Base-by-base conservation (phyloP, 2,797 vertebrate species). In the Natrix natrix region DNA sequence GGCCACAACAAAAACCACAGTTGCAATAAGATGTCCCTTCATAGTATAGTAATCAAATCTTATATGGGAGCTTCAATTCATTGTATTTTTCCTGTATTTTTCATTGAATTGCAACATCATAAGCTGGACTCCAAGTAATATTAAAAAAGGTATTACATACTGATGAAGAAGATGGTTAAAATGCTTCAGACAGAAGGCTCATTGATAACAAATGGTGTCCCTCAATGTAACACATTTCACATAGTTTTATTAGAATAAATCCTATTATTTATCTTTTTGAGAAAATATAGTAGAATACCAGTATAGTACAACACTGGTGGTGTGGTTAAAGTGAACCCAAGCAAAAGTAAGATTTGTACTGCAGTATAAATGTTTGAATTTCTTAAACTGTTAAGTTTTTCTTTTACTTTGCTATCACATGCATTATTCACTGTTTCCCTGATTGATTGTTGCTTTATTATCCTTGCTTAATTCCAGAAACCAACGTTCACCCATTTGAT, bases 401-500 rank as follows among this genome's bases (percentile, higher is more conserved):
- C 11, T 78, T 78, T 78, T 56, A 78, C 88, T 88, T n/a, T 54
- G 48, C 57, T 5, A 43, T 91, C 24, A 48, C 57, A 87, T 89
- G 83, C 86, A 37, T 88, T 91, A 91, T 69, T 93, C 86, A 88
- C 54, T 83, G 43, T 91, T 88, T 24, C 43, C 60, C 66, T 11
- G 22, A 48, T 52, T 83, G 66, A 56, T 57, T 56, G 8, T 87
- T 83, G 54, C 83, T 32, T 78, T 91, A 83, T 91, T 93, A 83
- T 93, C 28, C 87, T 91, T 78, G 66, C 90, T 91, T 86, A 93
- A 91, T 89, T 32, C 48, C 32, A 86, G 66, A 91, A 93, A 83
- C 66, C 63, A 91, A 86, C 24, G 86, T 43, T 93, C 92, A 88
- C 87, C 43, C 87, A 61, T 83, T 74, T 83, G 88, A 83, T 91